Evolutionary conservation across 2,113 vertebrate species (phyloP).

Genomic region (Odocoileus virginianus): DNA sequence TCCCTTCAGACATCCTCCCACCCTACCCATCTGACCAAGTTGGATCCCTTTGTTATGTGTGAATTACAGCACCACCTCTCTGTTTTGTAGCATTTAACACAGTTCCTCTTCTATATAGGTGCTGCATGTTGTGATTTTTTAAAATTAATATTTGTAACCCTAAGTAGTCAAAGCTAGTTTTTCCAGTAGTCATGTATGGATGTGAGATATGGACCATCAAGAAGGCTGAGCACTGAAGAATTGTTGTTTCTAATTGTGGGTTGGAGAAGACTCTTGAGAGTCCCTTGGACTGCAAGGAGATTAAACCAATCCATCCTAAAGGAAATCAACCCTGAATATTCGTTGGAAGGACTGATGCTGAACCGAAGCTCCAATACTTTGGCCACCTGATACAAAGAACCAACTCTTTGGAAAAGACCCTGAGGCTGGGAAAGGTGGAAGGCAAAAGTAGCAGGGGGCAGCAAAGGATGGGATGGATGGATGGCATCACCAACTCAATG

Average conservation of each 20-base stretch:
- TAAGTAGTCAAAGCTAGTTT: not conserved
- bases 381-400: not conserved
- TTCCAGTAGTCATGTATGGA: not conserved
- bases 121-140: fast-evolving
- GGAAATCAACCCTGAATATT: not conserved
- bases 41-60: fast-evolving
- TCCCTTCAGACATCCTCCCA: no score
- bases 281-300: not conserved
- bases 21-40: not conserved
- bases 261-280: not conserved
- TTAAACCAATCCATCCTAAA: not conserved
- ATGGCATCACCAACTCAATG: not conserved
- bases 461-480: not conserved
- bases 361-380: not conserved
- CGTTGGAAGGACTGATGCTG: not conserved
- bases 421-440: not conserved
- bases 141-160: not conserved
- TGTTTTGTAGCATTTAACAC: not conserved
- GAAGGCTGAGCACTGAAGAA: not conserved
- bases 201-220: not conserved
- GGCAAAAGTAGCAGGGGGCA: not conserved
- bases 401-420: not conserved
- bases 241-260: not conserved
- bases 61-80: fast-evolving
- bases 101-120: no score